phyloP scores from a whole-genome alignment of 2,797 vertebrate species.

The Balearica regulorum region DNA sequence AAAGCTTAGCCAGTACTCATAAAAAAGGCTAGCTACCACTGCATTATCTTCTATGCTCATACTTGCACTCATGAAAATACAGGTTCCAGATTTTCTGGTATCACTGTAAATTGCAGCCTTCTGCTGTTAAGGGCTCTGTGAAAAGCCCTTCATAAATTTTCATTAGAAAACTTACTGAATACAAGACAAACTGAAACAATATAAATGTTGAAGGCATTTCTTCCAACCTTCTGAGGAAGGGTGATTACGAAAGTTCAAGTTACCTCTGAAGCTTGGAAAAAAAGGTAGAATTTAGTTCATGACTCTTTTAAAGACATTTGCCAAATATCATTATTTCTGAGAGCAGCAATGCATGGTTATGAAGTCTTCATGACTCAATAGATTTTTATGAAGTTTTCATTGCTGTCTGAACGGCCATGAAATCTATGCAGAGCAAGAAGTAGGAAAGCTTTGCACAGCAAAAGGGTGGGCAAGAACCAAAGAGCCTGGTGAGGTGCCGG shows the following conservation, averaged over 20 bases:
- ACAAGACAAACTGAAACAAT: neutral
- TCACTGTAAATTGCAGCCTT: neutral
- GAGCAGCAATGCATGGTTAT: neutral
- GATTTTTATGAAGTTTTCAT: neutral
- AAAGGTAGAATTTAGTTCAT: neutral
- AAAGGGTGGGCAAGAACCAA: neutral
- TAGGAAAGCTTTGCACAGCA: neutral
- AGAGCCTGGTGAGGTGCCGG: neutral
- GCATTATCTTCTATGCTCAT: neutral
- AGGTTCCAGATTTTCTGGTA: neutral
- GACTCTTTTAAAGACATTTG: neutral
- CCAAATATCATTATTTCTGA: neutral
- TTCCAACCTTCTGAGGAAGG: neutral
- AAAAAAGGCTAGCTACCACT: neutral
- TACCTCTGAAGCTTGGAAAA: neutral
- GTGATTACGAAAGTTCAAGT: neutral
- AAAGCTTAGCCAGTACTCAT: neutral
- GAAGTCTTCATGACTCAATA: neutral
- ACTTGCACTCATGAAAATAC: neutral
- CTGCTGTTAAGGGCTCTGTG: neutral
- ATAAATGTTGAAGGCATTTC: neutral
- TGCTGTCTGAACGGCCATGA: neutral
- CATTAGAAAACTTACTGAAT: neutral
- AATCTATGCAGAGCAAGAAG: neutral
- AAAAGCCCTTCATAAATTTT: neutral